Conservation (phyloP, 1,140 invertebrate species). For the Caenorhabditis latens region DNA sequence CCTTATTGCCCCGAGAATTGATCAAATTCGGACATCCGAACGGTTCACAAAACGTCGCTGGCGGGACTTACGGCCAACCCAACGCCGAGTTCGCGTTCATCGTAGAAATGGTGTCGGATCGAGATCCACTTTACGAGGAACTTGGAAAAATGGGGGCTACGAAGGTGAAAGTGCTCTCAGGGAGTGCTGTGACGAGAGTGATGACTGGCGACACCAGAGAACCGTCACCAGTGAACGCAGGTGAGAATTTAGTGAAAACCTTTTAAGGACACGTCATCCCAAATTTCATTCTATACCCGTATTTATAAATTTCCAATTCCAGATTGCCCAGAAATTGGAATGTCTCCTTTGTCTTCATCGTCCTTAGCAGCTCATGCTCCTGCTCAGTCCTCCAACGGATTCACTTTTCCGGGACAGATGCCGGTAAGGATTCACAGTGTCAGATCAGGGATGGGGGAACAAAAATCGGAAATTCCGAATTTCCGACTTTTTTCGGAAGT, state of each 20-base stretch:
- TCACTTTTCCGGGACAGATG: no score
- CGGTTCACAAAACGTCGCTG: not conserved
- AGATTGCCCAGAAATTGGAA: no score
- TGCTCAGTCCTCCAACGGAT: not conserved
- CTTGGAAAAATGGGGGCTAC: not conserved
- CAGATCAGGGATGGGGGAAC: no score
- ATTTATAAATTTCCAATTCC: no score
- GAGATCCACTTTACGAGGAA: not conserved
- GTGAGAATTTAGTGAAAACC: no score
- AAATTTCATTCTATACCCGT: no score
- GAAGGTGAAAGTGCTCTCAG: not conserved
- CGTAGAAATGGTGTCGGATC: not conserved
- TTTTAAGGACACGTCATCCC: no score
- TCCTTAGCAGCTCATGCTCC: no score
- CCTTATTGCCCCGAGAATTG: not conserved
- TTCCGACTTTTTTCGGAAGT: no score
- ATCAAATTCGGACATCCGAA: slow-evolving; percentile 17
- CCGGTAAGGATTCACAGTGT: no score
- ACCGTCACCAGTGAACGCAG: not conserved
- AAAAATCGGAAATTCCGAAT: no score
- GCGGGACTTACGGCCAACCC: not conserved
- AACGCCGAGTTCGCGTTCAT: not conserved
- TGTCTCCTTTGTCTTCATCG: no score
- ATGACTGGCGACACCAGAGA: not conserved
- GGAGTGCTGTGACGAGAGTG: not conserved